A percentile compares a stretch with the other conserved stretches of the same genome.
phyloP scores from a whole-genome alignment of 2,113 vertebrate genomes.

The human region GRCh38 chr3:68985001-68985500 shows the following conservation, averaged over 20 bases:
- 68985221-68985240: background rate
- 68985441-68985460: background rate
- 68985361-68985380: background rate
- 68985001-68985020: background rate
- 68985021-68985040: background rate
- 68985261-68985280: background rate
- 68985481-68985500: background rate
- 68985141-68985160: background rate
- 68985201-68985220: background rate
- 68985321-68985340: background rate
- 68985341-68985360: background rate
- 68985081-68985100: background rate
- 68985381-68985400: background rate
- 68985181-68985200: background rate
- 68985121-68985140: background rate
- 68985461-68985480: background rate
- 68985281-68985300: background rate
- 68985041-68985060: background rate
- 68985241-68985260: background rate
- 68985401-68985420: background rate
- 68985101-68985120: background rate
- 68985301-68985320: background rate
- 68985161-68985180: background rate
- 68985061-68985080: background rate
- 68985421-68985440: background rate